Evolutionary conservation across 2,113 vertebrate genomes (phyloP), one percentile per base, ranked within the genome.

Genomic region (Paraplagusia blochii): DNA sequence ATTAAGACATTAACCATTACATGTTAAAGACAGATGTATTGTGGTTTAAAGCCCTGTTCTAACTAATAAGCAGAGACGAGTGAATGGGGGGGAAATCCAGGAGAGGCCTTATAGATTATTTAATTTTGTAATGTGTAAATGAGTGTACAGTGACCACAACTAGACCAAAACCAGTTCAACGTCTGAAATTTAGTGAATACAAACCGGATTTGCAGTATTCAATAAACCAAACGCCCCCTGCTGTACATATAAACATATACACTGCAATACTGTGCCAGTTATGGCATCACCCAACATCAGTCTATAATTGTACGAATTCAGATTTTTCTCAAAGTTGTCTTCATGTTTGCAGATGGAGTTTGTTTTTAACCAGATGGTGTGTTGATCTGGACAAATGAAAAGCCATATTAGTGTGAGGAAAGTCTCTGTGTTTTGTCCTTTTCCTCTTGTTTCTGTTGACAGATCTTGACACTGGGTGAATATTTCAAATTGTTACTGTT

Each of bases 351-450:
- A 58, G 8, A 34, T 45, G 15, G 1, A 0, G 53, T 29, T 15
- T 34, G 8, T 9, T 71, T 60, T 69, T 59, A 22, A 42, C n/a
- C 12, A 18, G 34, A 64, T 58, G 43, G 55, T 5, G 29, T 54
- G 29, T 36, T 33, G 7, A 38, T 15, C 60, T 54, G 8, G 40
- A 58, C 50, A 72, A 62, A 52, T 62, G 44, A 76, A 63, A 70
- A 77, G 79, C 75, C 75, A 73, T 79, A 76, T 66, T 40, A 39
- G 69, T 53, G 53, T 43, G 48, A 50, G 56, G 42, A 58, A 53
- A 17, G 22, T 71, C 36, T 60, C 10, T 42, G 18, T 65, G 62
- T 49, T 52, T 18, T 67, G 1, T 65, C 39, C 52, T 36, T 40
- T 40, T 69, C 63, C 19, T 18, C 43, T 44, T 60, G 43, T 36